Evolutionary conservation across 1,140 invertebrate genomes (phyloP).

Genomic region (Leptestheria dahalacensis): DNA sequence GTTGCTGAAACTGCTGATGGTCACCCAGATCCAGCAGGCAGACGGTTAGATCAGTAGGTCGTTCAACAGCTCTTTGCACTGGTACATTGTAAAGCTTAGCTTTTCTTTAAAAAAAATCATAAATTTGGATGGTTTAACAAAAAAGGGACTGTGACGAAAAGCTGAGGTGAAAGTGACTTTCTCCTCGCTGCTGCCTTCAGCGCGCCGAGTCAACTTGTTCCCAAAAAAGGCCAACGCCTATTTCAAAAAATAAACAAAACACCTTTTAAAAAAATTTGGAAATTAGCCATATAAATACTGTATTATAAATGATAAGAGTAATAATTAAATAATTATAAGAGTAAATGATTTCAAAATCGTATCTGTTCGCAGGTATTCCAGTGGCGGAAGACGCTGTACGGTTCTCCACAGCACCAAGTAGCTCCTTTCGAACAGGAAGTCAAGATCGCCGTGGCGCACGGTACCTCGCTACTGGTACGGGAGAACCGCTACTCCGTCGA

Average conservation of each 20-base stretch:
- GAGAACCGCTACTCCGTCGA: neutral
- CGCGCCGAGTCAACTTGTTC: neutral
- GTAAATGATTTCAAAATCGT: neutral
- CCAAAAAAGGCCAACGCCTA: neutral
- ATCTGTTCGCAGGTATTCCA: neutral
- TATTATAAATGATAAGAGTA: neutral
- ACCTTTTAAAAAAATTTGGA: neutral
- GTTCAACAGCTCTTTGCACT: too few relatives aligned
- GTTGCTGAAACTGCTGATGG: too few relatives aligned
- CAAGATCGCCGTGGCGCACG: neutral
- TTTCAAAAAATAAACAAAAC: neutral
- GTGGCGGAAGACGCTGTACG: conserved; percentile 2
- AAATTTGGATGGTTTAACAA: too few relatives aligned
- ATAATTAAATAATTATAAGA: neutral
- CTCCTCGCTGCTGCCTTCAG: too few relatives aligned
- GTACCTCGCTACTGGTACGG: neutral
- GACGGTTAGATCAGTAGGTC: too few relatives aligned
- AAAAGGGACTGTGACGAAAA: too few relatives aligned
- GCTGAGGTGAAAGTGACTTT: neutral
- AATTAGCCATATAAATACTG: neutral
- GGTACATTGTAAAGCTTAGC: too few relatives aligned
- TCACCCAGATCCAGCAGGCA: too few relatives aligned
- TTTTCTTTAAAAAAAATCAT: too few relatives aligned
- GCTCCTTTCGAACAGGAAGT: neutral
- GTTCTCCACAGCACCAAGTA: neutral